A percentile compares a stretch with the other conserved stretches of the same genome.
Evolutionary conservation across 2,113 vertebrate species (phyloP).

Genomic region (Tauraco erythrolophus): DNA sequence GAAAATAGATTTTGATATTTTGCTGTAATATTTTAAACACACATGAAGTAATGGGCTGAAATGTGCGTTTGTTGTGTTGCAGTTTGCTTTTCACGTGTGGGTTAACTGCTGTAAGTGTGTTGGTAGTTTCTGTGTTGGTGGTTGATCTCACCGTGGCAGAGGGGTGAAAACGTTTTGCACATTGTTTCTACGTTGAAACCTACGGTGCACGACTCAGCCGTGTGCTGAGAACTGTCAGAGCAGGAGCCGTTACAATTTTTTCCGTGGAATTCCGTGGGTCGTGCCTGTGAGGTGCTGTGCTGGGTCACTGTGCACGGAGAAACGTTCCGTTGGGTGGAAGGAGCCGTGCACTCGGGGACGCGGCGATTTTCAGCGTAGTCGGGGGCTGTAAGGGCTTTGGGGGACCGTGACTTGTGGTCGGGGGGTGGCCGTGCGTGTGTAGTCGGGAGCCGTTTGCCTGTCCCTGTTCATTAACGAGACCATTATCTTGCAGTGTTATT

Average conservation of each 20-base stretch:
- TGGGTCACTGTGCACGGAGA: not conserved
- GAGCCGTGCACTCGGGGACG: not conserved
- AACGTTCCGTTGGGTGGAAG: not conserved
- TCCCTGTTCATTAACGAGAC: constrained; percentile 34
- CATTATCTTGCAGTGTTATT: constrained; percentile 91
- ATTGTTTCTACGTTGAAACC: not conserved
- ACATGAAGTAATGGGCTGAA: rapidly evolving
- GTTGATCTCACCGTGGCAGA: not conserved
- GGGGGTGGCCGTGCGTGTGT: not conserved
- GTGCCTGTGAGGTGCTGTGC: not conserved
- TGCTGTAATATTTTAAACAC: not conserved
- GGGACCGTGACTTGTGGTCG: not conserved
- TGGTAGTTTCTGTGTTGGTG: not conserved
- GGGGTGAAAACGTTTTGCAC: not conserved
- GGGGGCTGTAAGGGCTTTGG: not conserved
- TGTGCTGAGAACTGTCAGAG: not conserved
- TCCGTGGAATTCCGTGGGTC: not conserved
- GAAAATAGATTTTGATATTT: not conserved
- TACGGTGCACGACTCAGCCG: not conserved
- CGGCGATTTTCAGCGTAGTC: rapidly evolving
- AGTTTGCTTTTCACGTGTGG: rapidly evolving
- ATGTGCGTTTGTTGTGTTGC: too few species aligned
- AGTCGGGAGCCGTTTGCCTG: not conserved
- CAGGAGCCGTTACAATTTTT: not conserved
- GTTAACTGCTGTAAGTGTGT: not conserved